Conservation (phyloP, 2,113 vertebrate species). For the Galemys pyrenaicus region DNA sequence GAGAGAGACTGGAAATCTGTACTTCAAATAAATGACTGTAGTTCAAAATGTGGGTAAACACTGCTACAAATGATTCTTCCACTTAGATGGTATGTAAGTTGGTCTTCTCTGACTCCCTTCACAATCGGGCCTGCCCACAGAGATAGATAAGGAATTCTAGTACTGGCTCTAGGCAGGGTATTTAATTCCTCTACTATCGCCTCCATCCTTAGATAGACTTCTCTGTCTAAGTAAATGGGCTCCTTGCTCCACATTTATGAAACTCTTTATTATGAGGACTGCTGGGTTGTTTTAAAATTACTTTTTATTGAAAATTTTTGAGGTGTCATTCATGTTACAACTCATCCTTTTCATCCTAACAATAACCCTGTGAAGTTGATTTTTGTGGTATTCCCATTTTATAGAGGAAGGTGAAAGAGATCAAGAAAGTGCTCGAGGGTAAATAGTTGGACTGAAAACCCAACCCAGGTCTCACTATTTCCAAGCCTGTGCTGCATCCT, state of each 20-base stretch:
- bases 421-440: background rate
- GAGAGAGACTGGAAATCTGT: background rate
- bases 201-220: background rate
- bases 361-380: background rate
- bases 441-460: background rate
- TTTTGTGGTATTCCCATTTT: background rate
- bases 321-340: background rate
- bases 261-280: background rate
- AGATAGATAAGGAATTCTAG: background rate
- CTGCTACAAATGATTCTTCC: background rate
- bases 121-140: background rate
- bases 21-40: background rate
- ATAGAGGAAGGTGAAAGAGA: background rate
- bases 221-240: background rate
- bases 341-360: background rate
- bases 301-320: background rate
- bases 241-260: background rate
- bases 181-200: background rate
- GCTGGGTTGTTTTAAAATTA: background rate
- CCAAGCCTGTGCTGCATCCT: background rate
- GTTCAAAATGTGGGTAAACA: background rate
- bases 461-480: too few relatives aligned
- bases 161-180: background rate
- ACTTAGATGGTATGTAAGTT: background rate
- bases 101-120: background rate